These are phyloP conservation scores for Girardinus metallicus DNA, from an alignment of 2,797 vertebrate species.

Conservation along the genomic window DNA sequence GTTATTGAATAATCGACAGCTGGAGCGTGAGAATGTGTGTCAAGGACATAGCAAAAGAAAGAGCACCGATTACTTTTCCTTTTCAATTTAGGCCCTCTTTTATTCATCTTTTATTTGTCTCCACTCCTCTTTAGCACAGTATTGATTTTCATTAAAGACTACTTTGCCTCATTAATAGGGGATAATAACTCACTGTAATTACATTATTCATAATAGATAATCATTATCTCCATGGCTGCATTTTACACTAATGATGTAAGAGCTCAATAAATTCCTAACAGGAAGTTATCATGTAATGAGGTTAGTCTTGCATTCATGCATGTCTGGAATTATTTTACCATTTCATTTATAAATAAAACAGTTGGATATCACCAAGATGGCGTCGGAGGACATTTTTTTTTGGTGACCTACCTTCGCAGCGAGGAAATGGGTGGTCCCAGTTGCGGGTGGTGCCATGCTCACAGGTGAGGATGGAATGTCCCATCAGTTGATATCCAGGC, in stretches of 20 bases:
- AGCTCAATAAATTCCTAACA: conserved; percentile 46
- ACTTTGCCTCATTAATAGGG: conserved; percentile 64
- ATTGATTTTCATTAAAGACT: conserved; percentile 59
- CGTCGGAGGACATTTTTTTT: neutral
- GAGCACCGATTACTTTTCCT: conserved; percentile 49
- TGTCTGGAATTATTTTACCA: conserved; percentile 3
- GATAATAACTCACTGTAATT: conserved; percentile 66
- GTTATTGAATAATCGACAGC: conserved; percentile 68
- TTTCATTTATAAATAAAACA: neutral
- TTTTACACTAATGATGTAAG: conserved; percentile 52
- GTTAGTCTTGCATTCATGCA: conserved; percentile 8
- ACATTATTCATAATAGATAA: conserved; percentile 68
- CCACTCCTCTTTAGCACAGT: conserved; percentile 41
- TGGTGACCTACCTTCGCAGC: conserved; percentile 90
- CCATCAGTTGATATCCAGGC: conserved; percentile 91
- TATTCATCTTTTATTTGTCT: conserved; percentile 55
- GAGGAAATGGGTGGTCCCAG: conserved; percentile 95
- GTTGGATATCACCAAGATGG: neutral
- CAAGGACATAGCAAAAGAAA: conserved; percentile 60
- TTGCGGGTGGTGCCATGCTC: conserved; percentile 95
- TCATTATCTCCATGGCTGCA: conserved; percentile 56
- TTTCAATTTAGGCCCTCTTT: conserved; percentile 41
- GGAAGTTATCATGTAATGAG: conserved; percentile 33
- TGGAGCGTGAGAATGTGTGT: conserved; percentile 65
- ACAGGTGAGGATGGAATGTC: conserved; percentile 93